Conservation (phyloP, 1,140 invertebrate species). For the Zelostemma sp. region DNA sequence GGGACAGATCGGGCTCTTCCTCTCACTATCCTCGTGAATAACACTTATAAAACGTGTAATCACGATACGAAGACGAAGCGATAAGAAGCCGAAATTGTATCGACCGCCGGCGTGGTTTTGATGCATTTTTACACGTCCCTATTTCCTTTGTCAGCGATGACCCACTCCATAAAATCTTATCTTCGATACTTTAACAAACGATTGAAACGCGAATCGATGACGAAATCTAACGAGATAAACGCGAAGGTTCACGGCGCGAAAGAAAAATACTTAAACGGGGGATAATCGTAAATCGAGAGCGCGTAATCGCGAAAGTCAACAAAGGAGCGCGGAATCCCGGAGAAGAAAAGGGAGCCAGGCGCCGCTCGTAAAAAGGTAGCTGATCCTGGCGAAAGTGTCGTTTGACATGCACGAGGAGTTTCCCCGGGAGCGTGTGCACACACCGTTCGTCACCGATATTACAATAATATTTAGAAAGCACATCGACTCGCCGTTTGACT, state of each 20-base stretch:
- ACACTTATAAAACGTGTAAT: slow-evolving; percentile 24
- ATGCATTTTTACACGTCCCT: slow-evolving; percentile 26
- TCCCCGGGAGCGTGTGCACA: slow-evolving; percentile 16
- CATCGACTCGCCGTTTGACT: slow-evolving; percentile 52
- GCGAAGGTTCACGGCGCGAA: background rate
- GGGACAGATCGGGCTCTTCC: too few relatives aligned
- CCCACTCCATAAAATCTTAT: too few relatives aligned
- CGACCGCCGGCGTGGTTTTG: slow-evolving; percentile 44
- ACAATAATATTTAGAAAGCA: slow-evolving; percentile 61
- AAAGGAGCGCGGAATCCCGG: slow-evolving; percentile 29
- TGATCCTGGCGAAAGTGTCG: slow-evolving; percentile 47
- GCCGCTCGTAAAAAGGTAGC: slow-evolving; percentile 50
- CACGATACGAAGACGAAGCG: slow-evolving; percentile 43
- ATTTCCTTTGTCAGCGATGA: too few relatives aligned
- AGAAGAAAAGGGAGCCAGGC: slow-evolving; percentile 7
- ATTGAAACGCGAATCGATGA: too few relatives aligned
- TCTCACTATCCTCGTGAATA: background rate
- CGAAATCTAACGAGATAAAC: background rate
- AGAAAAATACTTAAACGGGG: slow-evolving; percentile 7
- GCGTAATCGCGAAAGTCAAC: slow-evolving; percentile 52
- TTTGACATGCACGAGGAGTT: slow-evolving; percentile 49
- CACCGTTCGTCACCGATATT: slow-evolving; percentile 36
- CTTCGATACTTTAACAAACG: too few relatives aligned
- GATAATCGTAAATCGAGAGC: slow-evolving; percentile 41
- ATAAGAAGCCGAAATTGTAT: slow-evolving; percentile 53